Percentiles rank a stretch among this genome's conserved stretches.
phyloP scores from a whole-genome alignment of 2,113 vertebrate species.

The Quiscalus mexicanus region DNA sequence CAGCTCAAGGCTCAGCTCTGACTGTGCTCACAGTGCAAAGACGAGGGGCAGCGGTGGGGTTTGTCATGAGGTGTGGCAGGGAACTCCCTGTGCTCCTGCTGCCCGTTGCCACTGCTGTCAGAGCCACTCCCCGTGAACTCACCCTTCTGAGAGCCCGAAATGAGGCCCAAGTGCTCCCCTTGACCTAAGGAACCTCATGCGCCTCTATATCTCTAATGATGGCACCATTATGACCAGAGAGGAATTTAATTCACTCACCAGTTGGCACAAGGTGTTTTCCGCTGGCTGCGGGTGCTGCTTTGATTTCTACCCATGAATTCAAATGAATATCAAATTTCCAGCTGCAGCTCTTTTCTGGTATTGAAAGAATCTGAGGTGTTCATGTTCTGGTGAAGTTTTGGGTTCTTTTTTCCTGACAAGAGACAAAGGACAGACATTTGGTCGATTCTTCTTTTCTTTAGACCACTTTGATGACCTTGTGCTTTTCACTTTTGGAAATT shows the following conservation, averaged over 20 bases:
- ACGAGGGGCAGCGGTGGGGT: not conserved
- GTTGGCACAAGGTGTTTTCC: not conserved
- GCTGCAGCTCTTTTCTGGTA: not conserved
- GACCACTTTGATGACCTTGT: not conserved
- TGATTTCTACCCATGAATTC: not conserved
- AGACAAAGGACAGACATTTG: not conserved
- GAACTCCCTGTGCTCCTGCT: fast-evolving
- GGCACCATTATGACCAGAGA: not conserved
- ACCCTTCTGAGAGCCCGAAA: not conserved
- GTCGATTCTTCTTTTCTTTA: not conserved
- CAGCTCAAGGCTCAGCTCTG: not conserved
- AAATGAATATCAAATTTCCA: not conserved
- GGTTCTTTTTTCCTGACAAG: not conserved
- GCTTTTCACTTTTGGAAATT: not conserved
- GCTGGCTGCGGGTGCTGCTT: not conserved
- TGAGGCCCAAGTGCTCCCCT: not conserved
- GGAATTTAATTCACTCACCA: not conserved
- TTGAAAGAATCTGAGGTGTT: not conserved
- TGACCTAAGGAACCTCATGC: fast-evolving
- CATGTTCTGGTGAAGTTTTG: not conserved
- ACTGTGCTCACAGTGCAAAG: not conserved
- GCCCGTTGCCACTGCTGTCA: not conserved
- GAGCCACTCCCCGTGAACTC: not conserved
- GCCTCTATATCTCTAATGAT: not conserved
- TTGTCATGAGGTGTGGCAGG: not conserved